Conservation (phyloP, 2,113 vertebrate species). For the Fregetta grallaria region DNA sequence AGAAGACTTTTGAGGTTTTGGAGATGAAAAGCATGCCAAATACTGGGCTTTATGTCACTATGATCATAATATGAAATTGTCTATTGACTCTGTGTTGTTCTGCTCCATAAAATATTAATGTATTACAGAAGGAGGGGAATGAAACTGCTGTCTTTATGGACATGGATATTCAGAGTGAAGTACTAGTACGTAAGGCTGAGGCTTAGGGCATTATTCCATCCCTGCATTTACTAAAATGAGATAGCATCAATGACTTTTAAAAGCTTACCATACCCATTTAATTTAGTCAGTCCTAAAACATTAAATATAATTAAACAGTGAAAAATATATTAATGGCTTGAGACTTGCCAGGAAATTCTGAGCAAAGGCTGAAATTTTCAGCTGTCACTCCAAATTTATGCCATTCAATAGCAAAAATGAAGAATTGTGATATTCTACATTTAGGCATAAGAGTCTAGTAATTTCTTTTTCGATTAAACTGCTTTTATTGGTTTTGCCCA, state of each 20-base stretch:
- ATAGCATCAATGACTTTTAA: conserved; percentile 26
- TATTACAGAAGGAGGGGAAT: not conserved
- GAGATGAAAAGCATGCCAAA: not conserved
- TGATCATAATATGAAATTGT: not conserved
- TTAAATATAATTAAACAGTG: conserved; percentile 31
- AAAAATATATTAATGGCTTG: not conserved
- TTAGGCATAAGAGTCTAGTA: not conserved
- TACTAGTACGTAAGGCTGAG: not conserved
- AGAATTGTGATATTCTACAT: not conserved
- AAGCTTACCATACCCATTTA: conserved; percentile 1
- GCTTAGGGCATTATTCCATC: not conserved
- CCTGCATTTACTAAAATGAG: conserved; percentile 5
- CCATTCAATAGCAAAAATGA: not conserved
- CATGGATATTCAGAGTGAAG: not conserved
- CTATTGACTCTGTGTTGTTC: conserved; percentile 22
- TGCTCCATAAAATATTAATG: conserved; percentile 37
- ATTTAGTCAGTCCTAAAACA: conserved; percentile 27
- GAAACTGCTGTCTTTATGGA: not conserved
- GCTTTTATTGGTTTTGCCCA: not conserved
- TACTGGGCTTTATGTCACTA: not conserved
- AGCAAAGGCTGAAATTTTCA: not conserved
- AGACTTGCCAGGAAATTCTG: not conserved
- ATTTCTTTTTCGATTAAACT: not conserved
- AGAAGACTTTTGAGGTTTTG: not conserved
- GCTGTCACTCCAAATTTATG: not conserved